Evolutionary conservation across 2,797 vertebrate species (phyloP), one percentile per base, ranked within the genome.

Genomic region (Anabas testudineus): DNA sequence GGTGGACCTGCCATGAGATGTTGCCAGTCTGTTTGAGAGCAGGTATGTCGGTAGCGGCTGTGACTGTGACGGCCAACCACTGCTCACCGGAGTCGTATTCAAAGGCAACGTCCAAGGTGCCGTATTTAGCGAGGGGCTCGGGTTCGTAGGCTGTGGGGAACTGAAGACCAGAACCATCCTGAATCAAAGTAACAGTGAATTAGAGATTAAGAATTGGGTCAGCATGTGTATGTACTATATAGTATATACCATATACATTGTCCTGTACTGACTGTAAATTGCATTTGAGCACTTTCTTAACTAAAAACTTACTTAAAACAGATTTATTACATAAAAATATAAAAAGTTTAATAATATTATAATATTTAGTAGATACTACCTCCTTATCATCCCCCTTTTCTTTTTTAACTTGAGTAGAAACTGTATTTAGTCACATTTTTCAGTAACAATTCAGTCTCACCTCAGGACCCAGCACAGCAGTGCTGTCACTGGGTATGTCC

Each of bases 1-100:
- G 94, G 91, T 98, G 97, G 77, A 99, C 97, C 95, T 99, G 97
- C 97, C 97, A 99, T 0, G 96, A 95, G 87, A 95, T 97, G 94
- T 97, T 98, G 78, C 97, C 96, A 57, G 95, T 95, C 93, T 96
- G 96, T 80, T 94, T 97, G 79, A 97, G 95, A 22, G 95, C 94
- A 3, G 97, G 97, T 86, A 99, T 95, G 93, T 99, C 97, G 42
- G 97, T 99, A 56, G 97, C 97, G 55, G 97, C 97, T n/a, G 97
- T 99, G 90, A 99, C 97, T 3, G 97, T 98, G 87, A 99, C 97
- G 52, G 97, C 94, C 91, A 99, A 92, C 92, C 95, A 95, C 94
- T 98, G 96, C 90, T 97, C 96, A 30, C 95, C 87, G 58, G 97
- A 96, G 90, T 99, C 96, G 86, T 98, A 99, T 91, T 99, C 97